phyloP scores from a whole-genome alignment of 2,797 vertebrate genomes.

The Philypnodon macrostomus region DNA sequence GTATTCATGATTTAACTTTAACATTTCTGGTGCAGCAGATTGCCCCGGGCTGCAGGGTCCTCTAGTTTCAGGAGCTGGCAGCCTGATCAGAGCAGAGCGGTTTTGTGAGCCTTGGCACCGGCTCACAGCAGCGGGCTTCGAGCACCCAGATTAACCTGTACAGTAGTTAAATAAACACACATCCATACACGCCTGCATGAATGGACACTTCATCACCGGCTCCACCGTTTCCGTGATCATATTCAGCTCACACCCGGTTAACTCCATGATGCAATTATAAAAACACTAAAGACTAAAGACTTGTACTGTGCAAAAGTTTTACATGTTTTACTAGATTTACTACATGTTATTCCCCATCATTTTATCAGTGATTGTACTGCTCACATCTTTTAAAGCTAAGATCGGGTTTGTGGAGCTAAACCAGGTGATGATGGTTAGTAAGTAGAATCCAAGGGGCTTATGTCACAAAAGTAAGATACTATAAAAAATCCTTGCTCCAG shows the following conservation, averaged over 20 bases:
- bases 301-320: too few species aligned
- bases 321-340: background rate
- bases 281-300: conserved; percentile 36
- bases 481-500: too few species aligned
- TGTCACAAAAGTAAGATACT: too few species aligned
- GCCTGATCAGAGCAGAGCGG: conserved; percentile 51
- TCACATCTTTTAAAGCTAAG: too few species aligned
- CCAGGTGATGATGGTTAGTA: too few species aligned
- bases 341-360: too few species aligned
- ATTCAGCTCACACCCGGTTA: conserved; percentile 37
- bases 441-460: too few species aligned
- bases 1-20: conserved; percentile 47
- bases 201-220: conserved; percentile 62
- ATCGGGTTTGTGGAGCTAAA: too few species aligned
- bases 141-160: conserved; percentile 69
- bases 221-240: too few species aligned
- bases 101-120: conserved; percentile 68
- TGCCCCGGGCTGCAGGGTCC: conserved; percentile 31
- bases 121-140: conserved; percentile 55
- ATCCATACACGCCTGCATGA: conserved; percentile 57
- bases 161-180: conserved; percentile 71
- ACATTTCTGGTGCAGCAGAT: conserved; percentile 45
- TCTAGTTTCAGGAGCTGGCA: conserved; percentile 66
- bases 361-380: too few species aligned
- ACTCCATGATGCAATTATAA: conserved; percentile 65